A percentile compares a stretch with the other conserved stretches of the same genome.
These are phyloP conservation scores for Manis pentadactyla DNA, from an alignment of 2,797 vertebrate genomes.

Conservation along the genomic window DNA sequence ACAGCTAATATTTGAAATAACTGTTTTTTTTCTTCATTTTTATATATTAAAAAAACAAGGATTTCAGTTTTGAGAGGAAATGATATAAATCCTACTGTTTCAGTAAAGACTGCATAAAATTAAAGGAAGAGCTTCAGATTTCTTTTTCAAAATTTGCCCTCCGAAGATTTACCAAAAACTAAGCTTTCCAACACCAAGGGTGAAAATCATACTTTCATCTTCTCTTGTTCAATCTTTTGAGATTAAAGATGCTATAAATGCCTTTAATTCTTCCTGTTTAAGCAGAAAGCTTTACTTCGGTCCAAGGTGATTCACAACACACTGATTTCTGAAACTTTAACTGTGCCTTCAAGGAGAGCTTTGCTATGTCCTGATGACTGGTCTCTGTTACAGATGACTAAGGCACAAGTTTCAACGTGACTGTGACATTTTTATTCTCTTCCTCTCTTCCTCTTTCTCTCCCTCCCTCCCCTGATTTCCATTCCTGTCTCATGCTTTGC, in stretches of 20 bases:
- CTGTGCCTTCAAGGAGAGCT: neutral
- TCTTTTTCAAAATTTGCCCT: neutral
- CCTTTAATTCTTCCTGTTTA: slow-evolving; percentile 27
- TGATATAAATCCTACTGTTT: neutral
- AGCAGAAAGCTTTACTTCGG: neutral
- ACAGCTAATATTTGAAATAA: neutral
- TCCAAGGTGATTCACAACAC: neutral
- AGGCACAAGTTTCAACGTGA: neutral
- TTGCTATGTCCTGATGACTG: neutral
- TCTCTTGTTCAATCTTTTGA: neutral
- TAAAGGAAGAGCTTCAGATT: neutral
- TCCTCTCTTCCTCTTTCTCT: neutral
- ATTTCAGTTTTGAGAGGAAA: neutral
- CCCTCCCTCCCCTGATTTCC: neutral
- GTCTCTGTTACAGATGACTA: neutral
- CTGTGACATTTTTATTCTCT: neutral
- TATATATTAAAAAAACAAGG: neutral
- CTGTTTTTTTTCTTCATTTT: slow-evolving; percentile 17
- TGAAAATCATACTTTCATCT: neutral
- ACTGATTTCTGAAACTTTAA: neutral
- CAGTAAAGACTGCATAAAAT: neutral
- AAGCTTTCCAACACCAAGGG: neutral
- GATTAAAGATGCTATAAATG: slow-evolving; percentile 7
- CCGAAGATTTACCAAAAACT: neutral
- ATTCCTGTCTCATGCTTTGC: neutral